A percentile compares a stretch with the other conserved stretches of the same genome.
Evolutionary conservation across 2,797 vertebrate genomes (phyloP).

Genomic region (Buceros bicornis): DNA sequence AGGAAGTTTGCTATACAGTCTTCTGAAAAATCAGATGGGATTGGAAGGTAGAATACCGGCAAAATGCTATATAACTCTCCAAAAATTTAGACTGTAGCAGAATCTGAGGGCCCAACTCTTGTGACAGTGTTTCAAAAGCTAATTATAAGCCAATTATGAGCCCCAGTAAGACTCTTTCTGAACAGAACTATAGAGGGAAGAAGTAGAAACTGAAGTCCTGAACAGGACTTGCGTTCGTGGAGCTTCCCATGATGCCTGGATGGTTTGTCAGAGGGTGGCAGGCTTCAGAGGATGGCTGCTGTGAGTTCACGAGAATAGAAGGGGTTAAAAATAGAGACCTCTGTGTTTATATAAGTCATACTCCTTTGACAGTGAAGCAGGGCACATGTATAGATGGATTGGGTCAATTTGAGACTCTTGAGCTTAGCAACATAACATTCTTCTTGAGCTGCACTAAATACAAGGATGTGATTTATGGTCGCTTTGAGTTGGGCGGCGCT

Average conservation of each 20-base stretch:
- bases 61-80: not conserved
- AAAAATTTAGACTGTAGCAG: not conserved
- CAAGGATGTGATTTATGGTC: not conserved
- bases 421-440: not conserved
- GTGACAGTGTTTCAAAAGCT: not conserved
- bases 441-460: not conserved
- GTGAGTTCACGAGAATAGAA: not conserved
- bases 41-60: not conserved
- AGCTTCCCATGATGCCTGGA: not conserved
- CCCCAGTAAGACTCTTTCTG: not conserved
- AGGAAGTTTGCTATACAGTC: not conserved
- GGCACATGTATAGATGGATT: not conserved
- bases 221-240: not conserved
- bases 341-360: not conserved
- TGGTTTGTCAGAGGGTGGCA: not conserved
- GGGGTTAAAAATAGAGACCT: not conserved
- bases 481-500: not conserved
- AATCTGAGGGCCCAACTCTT: rapidly evolving
- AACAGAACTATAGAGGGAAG: not conserved
- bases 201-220: not conserved
- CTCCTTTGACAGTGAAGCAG: not conserved
- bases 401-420: not conserved
- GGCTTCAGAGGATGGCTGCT: not conserved
- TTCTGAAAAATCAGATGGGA: not conserved
- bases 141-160: not conserved